Percentiles rank a stretch among this genome's conserved stretches.
phyloP scores from a whole-genome alignment of 2,113 vertebrate genomes.

The Australoheros scitulus region DNA sequence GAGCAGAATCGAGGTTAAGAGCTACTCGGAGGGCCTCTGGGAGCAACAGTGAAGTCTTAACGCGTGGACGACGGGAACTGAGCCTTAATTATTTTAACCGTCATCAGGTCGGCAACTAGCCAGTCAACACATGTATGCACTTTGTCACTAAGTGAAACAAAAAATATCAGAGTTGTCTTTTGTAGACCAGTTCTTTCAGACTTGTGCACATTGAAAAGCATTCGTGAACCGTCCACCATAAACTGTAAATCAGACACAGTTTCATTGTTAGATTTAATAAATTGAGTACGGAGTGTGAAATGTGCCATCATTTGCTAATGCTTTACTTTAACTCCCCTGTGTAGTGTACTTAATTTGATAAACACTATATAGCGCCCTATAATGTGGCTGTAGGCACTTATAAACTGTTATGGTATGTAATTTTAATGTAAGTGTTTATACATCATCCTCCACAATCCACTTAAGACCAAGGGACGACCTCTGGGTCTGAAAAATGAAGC shows the following conservation, averaged over 20 bases:
- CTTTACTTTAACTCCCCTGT: not conserved
- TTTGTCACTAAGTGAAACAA: not conserved
- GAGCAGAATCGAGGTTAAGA: not conserved
- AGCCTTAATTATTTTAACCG: slow-evolving; percentile 30
- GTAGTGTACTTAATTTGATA: not conserved
- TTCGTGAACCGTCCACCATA: not conserved
- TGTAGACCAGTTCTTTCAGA: not conserved
- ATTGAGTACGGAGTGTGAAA: not conserved
- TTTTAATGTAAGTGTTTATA: not conserved
- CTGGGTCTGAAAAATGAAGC: not conserved
- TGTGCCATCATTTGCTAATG: not conserved
- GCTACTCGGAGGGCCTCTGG: not conserved
- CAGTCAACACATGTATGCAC: not conserved
- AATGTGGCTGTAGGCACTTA: not conserved
- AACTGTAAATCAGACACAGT: not conserved
- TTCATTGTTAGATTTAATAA: not conserved
- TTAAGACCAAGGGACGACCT: not conserved
- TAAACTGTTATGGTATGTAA: no score
- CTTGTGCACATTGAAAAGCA: not conserved
- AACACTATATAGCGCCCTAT: not conserved
- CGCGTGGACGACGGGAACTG: not conserved
- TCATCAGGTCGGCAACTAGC: slow-evolving; percentile 9
- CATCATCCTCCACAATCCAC: not conserved
- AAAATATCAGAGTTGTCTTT: not conserved
- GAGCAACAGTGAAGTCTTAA: slow-evolving; percentile 33